Conservation (phyloP, 1,140 invertebrate genomes). For the Theocolax elegans region DNA sequence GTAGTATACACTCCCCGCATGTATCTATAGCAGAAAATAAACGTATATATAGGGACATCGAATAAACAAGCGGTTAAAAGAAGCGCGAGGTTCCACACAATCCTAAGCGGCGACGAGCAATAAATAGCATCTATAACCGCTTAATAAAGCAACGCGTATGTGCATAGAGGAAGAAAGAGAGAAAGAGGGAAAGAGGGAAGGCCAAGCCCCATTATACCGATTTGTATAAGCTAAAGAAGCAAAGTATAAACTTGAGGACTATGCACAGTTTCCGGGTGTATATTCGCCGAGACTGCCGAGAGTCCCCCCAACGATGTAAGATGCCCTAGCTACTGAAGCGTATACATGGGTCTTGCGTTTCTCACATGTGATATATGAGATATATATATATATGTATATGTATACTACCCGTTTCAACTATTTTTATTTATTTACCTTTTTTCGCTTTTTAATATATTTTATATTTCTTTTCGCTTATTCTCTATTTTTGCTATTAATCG, state of each 20-base stretch:
- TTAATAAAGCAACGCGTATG: not conserved
- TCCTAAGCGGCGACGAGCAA: not conserved
- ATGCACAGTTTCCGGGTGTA: conserved; percentile 1
- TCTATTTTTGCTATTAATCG: too few species aligned
- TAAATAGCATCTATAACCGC: conserved; percentile 1
- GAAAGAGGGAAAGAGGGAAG: not conserved
- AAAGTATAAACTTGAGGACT: not conserved
- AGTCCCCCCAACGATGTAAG: too few species aligned
- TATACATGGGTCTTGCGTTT: too few species aligned
- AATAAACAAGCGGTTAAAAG: not conserved
- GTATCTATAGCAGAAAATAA: not conserved
- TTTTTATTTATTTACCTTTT: too few species aligned
- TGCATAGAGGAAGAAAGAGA: not conserved
- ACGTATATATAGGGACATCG: not conserved
- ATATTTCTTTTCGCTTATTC: too few species aligned
- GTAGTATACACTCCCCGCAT: too few species aligned
- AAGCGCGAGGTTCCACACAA: not conserved
- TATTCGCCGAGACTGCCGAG: too few species aligned
- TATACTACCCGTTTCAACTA: too few species aligned
- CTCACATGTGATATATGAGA: too few species aligned
- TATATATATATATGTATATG: too few species aligned
- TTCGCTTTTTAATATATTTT: too few species aligned
- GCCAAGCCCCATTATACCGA: not conserved
- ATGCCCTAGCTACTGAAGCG: too few species aligned
- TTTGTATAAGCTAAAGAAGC: conserved; percentile 4